Evolutionary conservation across 2,113 vertebrate genomes (phyloP), one percentile per base, ranked within the genome.

Genomic region (Chloebia gouldiae): DNA sequence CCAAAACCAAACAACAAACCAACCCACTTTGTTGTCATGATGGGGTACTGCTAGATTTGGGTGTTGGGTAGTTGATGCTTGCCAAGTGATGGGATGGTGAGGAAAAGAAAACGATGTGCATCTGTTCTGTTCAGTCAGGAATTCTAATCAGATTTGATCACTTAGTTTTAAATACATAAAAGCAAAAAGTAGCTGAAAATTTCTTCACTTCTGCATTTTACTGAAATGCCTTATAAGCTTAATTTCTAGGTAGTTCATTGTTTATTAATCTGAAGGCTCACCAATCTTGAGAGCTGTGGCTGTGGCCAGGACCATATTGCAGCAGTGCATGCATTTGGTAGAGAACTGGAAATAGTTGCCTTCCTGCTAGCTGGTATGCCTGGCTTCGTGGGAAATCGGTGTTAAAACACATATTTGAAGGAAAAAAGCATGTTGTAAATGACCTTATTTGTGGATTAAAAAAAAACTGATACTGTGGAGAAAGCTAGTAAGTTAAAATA

Each of bases 351-450:
- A 5, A 50, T 40, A 81, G 11, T 33, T 79, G 79, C 45, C 44
- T 70, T 61, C n/a, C 28, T 57, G 2, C 44, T 37, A 11, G 11
- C 24, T 69, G 23, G 3, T 60, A 35, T 76, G 31, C 19, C 6
- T 1, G 11, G 11, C 4, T 56, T 71, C 2, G 0, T 72, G 49
- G 20, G 28, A 47, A 17, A 4, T 44, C n/a, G 37, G 6, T 49
- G 22, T 57, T 85, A 60, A 70, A 81, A 39, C 5, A 75, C 5
- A 9, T 14, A 18, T 82, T 39, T 64, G 53, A 44, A 50, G 28
- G 28, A n/a, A 81, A 77, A 77, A 44, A 25, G 3, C 13, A 10
- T 45, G 3, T 35, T 76, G 8, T 63, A 35, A 88, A 18, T 39
- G 28, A 14, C 23, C 5, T 30, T 75, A 37, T 28, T 50, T 30